Percentiles rank a stretch among this genome's conserved stretches.
Conservation (phyloP, 2,113 vertebrate species). For the Chiloscyllium plagiosum region DNA sequence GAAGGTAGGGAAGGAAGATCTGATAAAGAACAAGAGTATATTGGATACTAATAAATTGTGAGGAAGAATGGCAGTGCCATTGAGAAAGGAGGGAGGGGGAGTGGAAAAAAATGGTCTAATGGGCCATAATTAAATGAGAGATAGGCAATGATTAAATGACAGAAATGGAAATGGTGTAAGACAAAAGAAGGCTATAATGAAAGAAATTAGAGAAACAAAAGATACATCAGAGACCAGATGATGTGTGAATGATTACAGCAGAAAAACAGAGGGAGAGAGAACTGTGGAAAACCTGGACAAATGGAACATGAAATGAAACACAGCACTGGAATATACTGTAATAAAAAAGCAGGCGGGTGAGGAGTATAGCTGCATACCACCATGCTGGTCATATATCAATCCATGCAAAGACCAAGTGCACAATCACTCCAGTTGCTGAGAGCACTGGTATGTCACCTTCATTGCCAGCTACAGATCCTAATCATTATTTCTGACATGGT, state of each 20-base stretch:
- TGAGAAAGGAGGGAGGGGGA: neutral
- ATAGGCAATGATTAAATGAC: neutral
- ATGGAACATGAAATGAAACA: neutral
- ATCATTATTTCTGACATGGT: neutral
- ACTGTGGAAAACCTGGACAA: neutral
- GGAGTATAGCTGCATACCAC: neutral
- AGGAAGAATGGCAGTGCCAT: neutral
- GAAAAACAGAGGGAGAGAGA: neutral
- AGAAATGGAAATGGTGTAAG: neutral
- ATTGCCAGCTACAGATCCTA: neutral
- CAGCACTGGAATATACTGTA: neutral
- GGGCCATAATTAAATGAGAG: neutral
- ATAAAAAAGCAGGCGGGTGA: neutral
- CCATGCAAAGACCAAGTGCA: neutral
- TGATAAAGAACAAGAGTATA: neutral
- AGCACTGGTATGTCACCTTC: neutral
- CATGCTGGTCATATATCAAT: neutral
- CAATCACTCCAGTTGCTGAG: neutral
- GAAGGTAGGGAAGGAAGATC: neutral
- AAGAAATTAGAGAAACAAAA: slow-evolving; percentile 1
- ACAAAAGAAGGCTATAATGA: neutral
- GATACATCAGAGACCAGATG: neutral
- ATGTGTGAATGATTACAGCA: neutral
- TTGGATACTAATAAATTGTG: neutral
- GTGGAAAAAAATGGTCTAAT: neutral